Percentiles rank a stretch among this genome's conserved stretches.
phyloP scores from a whole-genome alignment of 2,888 invertebrate species.

The Cheilosia pagana region DNA sequence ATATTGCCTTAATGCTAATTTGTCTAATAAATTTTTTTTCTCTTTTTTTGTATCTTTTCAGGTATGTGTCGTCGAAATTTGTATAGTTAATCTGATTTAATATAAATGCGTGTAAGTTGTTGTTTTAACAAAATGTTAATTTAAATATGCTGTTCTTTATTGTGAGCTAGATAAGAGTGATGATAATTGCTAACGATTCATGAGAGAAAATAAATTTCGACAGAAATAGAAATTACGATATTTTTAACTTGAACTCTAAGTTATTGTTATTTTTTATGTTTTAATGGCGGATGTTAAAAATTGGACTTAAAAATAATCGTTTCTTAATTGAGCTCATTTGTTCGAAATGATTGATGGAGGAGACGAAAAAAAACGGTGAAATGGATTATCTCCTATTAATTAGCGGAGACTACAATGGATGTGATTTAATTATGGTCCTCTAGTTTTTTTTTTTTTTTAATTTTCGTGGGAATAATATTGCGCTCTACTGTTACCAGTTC shows the following conservation, averaged over 20 bases:
- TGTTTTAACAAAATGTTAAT: constrained; percentile 23
- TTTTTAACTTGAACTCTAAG: constrained; percentile 23
- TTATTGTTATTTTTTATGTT: neutral
- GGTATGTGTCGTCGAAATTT: constrained; percentile 68
- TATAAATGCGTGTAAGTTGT: constrained; percentile 61
- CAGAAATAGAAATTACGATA: constrained; percentile 55
- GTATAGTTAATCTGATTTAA: constrained; percentile 61
- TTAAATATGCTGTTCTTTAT: constrained; percentile 39
- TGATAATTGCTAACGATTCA: constrained; percentile 64
- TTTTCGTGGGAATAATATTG: neutral
- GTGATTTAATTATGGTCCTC: neutral
- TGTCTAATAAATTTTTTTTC: constrained; percentile 61
- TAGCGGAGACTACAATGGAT: neutral
- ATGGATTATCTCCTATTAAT: constrained; percentile 3
- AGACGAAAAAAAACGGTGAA: neutral
- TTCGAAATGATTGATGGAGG: constrained; percentile 2
- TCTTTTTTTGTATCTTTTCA: constrained; percentile 63
- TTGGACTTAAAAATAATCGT: neutral
- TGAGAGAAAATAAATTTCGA: neutral
- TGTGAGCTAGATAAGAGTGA: constrained; percentile 60
- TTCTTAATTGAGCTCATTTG: constrained; percentile 36
- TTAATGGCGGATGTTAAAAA: constrained; percentile 6
- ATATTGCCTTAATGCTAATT: constrained; percentile 58
- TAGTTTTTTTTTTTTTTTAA: neutral
- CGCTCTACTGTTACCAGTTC: neutral